Percentiles rank a stretch among this genome's conserved stretches.
phyloP scores from a whole-genome alignment of 2,888 invertebrate species.

The Pegoplata infirma region DNA sequence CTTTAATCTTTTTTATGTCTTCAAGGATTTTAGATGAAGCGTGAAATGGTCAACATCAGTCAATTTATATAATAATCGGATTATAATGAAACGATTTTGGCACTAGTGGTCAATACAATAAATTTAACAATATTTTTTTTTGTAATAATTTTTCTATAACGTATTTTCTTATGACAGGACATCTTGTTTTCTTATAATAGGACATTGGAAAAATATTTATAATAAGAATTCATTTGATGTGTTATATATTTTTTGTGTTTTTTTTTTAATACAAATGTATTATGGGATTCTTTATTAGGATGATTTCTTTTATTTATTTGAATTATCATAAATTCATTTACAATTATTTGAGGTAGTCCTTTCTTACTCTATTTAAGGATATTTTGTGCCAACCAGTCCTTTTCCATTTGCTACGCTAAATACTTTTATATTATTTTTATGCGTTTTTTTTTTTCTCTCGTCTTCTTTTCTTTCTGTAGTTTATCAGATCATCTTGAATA shows the following conservation, averaged over 20 bases:
- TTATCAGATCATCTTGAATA: constrained; percentile 31
- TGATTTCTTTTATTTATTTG: not conserved
- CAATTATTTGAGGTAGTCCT: not conserved
- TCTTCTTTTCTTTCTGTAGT: not conserved
- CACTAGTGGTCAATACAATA: constrained; percentile 72
- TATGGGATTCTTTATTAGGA: not conserved
- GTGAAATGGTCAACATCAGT: constrained; percentile 72
- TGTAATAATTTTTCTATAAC: not conserved
- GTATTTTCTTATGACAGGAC: not conserved
- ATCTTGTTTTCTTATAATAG: not conserved
- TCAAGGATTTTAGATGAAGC: constrained; percentile 68
- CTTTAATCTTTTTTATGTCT: constrained; percentile 29
- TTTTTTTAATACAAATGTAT: not conserved
- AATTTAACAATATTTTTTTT: no score
- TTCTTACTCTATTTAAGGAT: constrained; percentile 19
- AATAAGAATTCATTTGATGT: not conserved
- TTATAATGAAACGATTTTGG: constrained; percentile 74
- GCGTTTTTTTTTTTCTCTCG: not conserved
- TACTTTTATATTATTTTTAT: constrained; percentile 16
- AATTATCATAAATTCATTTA: not conserved
- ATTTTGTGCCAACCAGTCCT: constrained; percentile 4
- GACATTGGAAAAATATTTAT: not conserved
- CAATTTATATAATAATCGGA: constrained; percentile 73
- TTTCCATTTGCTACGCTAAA: constrained; percentile 37
- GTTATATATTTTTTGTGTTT: not conserved